Conservation (phyloP, 2,113 vertebrate genomes). For the Hyperopisus bebe region DNA sequence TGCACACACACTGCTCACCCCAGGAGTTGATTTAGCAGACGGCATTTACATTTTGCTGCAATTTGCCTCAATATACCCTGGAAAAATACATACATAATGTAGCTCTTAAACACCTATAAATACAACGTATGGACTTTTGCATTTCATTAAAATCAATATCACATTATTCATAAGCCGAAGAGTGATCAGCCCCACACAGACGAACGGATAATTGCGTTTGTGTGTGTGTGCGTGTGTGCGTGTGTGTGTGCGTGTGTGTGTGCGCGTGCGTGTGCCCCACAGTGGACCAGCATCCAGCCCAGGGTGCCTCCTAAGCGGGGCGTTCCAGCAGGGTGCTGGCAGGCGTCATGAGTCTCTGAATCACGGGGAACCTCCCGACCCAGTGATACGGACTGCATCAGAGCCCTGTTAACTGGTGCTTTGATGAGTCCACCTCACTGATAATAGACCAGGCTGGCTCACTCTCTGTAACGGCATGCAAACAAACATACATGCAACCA, state of each 20-base stretch:
- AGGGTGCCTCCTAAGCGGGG: neutral
- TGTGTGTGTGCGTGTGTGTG: neutral
- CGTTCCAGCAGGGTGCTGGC: neutral
- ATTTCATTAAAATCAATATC: conserved; percentile 36
- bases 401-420: conserved; percentile 11
- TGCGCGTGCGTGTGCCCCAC: neutral
- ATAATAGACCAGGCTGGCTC: neutral
- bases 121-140: conserved; percentile 24
- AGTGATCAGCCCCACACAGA: conserved; percentile 1
- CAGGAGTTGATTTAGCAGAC: neutral
- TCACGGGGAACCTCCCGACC: neutral
- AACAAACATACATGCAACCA: neutral
- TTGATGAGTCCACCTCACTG: conserved; percentile 11
- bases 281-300: neutral
- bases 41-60: neutral
- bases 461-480: neutral
- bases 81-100: neutral
- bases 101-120: neutral
- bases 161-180: conserved; percentile 16
- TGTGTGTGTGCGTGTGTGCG: neutral
- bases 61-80: neutral
- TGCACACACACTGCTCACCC: neutral
- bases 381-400: neutral
- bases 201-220: neutral
- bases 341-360: neutral